These are phyloP conservation scores for Leistus spinibarbis DNA, from an alignment of 2,888 invertebrate species.

Conservation along the genomic window DNA sequence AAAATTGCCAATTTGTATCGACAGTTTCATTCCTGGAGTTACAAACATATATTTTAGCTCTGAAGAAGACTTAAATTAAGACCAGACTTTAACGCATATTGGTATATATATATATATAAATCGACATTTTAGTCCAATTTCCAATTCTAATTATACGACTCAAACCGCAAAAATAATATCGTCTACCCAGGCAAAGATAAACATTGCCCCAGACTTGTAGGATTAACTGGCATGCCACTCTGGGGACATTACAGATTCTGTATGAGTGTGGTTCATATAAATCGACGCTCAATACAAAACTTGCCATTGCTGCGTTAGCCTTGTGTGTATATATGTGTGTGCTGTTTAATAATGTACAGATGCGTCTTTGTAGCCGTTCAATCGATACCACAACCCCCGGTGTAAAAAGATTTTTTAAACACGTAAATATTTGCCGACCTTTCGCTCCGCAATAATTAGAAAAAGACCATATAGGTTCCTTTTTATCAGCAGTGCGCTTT, in stretches of 20 bases:
- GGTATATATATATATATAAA: background rate
- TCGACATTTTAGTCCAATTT: background rate
- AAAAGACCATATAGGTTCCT: too few species aligned
- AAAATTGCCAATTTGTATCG: background rate
- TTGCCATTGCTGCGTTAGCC: background rate
- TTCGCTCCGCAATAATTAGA: background rate
- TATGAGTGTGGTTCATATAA: background rate
- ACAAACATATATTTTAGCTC: background rate
- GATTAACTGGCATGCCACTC: background rate
- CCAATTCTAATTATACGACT: background rate
- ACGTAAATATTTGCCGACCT: background rate
- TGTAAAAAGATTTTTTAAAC: background rate
- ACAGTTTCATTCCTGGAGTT: background rate
- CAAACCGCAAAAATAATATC: background rate
- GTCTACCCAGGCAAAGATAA: background rate
- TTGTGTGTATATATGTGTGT: background rate
- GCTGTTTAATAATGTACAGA: background rate
- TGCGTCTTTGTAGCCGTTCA: constrained; percentile 3
- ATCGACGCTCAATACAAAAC: background rate
- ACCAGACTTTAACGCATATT: background rate
- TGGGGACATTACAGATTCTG: constrained; percentile 1
- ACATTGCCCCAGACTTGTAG: background rate
- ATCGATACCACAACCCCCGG: background rate
- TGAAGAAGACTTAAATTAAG: background rate
- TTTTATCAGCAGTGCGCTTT: too few species aligned